Conservation (phyloP, 35 echinoderm and acorn worm genomes). For the Chiridota heheva region DNA sequence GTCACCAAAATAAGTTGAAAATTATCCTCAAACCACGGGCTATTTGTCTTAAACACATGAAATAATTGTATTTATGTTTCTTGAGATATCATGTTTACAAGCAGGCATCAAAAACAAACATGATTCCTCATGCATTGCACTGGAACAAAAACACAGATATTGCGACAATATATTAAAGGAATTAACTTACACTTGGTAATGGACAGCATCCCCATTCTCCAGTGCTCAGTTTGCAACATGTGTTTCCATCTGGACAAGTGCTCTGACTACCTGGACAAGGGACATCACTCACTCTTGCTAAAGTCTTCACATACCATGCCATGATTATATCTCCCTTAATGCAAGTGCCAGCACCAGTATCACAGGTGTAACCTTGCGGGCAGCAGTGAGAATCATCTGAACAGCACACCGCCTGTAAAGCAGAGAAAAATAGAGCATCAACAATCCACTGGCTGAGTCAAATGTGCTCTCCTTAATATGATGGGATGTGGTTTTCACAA, state of each 20-base stretch:
- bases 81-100: too few relatives aligned
- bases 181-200: neutral
- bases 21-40: too few relatives aligned
- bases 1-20: too few relatives aligned
- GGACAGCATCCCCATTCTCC: conserved; percentile 44
- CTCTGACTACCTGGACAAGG: conserved; percentile 9
- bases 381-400: conserved; percentile 66
- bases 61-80: too few relatives aligned
- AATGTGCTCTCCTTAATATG: neutral
- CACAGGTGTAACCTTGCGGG: conserved; percentile 56
- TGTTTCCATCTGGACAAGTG: conserved; percentile 47
- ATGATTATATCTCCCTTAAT: neutral
- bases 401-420: conserved; percentile 67
- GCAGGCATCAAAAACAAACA: too few relatives aligned
- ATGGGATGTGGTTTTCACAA: too few relatives aligned
- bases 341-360: conserved; percentile 36
- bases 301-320: conserved; percentile 38
- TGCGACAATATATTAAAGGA: too few relatives aligned
- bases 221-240: conserved; percentile 33
- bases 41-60: too few relatives aligned
- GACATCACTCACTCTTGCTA: neutral
- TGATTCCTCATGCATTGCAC: too few relatives aligned
- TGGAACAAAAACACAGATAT: too few relatives aligned
- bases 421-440: neutral
- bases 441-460: neutral